A percentile compares a stretch with the other conserved stretches of the same genome.
These are phyloP conservation scores for Anguilla marmorata DNA, from an alignment of 2,797 vertebrate species.

Conservation along the genomic window DNA sequence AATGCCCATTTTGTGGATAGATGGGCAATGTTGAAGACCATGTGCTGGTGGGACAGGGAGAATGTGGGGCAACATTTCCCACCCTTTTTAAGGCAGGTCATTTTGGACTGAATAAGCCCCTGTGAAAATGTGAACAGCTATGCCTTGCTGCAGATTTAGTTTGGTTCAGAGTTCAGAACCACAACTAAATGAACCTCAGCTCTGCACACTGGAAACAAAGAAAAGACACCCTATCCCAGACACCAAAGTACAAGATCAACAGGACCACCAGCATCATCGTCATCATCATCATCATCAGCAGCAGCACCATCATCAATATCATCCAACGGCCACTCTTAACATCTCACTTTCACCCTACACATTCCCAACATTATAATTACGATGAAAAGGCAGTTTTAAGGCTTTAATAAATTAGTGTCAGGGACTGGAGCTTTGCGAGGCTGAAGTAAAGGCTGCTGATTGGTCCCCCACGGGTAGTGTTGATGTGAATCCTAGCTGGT, in stretches of 20 bases:
- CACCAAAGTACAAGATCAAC: neutral
- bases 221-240: neutral
- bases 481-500: neutral
- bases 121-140: neutral
- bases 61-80: neutral
- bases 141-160: neutral
- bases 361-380: neutral
- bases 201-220: neutral
- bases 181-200: neutral
- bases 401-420: neutral
- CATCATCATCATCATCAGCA: neutral
- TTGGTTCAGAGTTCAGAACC: neutral
- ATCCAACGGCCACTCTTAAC: neutral
- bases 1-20: neutral
- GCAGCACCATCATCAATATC: neutral
- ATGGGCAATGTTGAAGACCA: neutral
- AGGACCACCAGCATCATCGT: neutral
- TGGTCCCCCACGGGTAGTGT: slow-evolving; percentile 39
- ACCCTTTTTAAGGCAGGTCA: neutral
- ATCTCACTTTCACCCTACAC: neutral
- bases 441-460: slow-evolving; percentile 16
- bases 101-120: neutral
- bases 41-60: neutral
- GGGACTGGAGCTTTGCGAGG: neutral
- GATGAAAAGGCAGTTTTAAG: neutral